These are phyloP conservation scores for Drosophila meridiana DNA, from an alignment of 2,888 invertebrate genomes.

Conservation along the genomic window DNA sequence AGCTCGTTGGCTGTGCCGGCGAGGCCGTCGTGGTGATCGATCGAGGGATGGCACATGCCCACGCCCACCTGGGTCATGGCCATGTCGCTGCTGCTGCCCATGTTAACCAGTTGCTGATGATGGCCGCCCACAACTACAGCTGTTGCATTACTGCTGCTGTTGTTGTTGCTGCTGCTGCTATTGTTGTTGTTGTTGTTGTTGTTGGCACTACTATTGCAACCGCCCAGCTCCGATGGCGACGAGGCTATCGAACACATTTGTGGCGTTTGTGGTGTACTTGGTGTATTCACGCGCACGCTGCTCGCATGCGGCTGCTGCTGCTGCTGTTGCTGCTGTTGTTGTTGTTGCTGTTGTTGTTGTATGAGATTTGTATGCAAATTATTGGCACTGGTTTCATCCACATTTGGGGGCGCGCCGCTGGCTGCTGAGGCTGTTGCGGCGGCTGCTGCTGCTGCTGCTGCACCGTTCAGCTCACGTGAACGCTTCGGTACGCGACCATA, in stretches of 20 bases:
- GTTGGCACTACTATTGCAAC: conserved; percentile 83
- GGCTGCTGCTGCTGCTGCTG: conserved; percentile 61
- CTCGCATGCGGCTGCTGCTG: conserved; percentile 73
- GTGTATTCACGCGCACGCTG: conserved; percentile 85
- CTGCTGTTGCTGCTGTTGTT: conserved; percentile 59
- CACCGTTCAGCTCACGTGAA: conserved; percentile 90
- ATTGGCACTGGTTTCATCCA: conserved; percentile 68
- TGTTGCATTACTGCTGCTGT: conserved; percentile 70
- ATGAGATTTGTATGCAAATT: conserved; percentile 63
- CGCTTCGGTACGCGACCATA: conserved; percentile 98
- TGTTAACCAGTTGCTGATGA: conserved; percentile 68
- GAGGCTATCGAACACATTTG: conserved; percentile 85
- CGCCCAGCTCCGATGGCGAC: conserved; percentile 84
- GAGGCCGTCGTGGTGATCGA: conserved; percentile 80
- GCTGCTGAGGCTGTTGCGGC: conserved; percentile 50
- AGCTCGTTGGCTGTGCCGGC: conserved; percentile 86
- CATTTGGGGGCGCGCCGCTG: conserved; percentile 65
- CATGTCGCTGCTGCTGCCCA: conserved; percentile 62
- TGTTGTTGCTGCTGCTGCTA: conserved; percentile 63
- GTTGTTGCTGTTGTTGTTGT: conserved; percentile 52
- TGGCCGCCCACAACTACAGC: conserved; percentile 71
- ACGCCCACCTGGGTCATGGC: conserved; percentile 63
- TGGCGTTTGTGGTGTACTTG: conserved; percentile 86
- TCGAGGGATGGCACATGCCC: conserved; percentile 66
- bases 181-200: conserved; percentile 71